These are phyloP conservation scores for Zelleria hepariella DNA, from an alignment of 2,888 invertebrate species.

Conservation along the genomic window DNA sequence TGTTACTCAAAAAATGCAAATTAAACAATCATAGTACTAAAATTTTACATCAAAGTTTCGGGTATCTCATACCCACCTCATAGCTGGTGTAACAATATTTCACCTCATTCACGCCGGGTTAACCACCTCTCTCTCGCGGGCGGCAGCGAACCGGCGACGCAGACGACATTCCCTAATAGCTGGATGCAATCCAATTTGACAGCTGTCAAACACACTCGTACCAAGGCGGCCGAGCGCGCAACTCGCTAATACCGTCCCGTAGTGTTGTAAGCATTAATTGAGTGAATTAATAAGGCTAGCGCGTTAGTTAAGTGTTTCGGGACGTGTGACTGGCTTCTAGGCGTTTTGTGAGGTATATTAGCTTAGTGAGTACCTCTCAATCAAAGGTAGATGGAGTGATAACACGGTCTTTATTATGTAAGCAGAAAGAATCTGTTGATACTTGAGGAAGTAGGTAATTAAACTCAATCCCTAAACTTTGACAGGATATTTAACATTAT, in stretches of 20 bases:
- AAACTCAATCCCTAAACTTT: no score
- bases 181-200: slow-evolving; percentile 66
- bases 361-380: background rate
- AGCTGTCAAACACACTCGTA: slow-evolving; percentile 66
- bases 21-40: no score
- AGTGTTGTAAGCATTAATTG: slow-evolving; percentile 30
- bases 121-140: slow-evolving; percentile 9
- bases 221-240: slow-evolving; percentile 56
- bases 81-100: no score
- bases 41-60: background rate
- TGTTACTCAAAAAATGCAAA: no score
- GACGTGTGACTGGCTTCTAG: background rate
- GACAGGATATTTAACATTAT: no score
- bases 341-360: background rate
- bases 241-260: slow-evolving; percentile 44
- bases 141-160: slow-evolving; percentile 13
- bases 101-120: background rate
- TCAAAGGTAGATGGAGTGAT: no score
- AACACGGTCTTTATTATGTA: no score
- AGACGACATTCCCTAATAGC: slow-evolving; percentile 61
- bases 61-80: background rate
- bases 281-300: slow-evolving; percentile 29
- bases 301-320: background rate
- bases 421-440: no score
- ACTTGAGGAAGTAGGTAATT: no score